Percentiles rank a stretch among this genome's conserved stretches.
phyloP scores from a whole-genome alignment of 2,113 vertebrate species.

The Aix galericulata region DNA sequence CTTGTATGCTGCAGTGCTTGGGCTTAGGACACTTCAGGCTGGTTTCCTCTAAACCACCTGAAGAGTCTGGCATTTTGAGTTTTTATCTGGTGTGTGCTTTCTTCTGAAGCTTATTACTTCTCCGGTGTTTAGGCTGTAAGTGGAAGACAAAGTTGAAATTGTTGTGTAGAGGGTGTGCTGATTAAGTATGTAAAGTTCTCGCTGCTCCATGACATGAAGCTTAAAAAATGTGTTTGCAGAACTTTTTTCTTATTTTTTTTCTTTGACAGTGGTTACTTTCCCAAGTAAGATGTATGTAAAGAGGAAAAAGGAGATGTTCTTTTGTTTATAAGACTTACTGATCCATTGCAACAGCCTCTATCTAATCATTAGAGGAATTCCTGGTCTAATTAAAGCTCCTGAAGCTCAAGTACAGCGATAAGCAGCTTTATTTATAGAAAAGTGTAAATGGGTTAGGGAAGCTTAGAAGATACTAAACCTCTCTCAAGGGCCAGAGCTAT shows the following conservation, averaged over 20 bases:
- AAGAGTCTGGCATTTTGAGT: neutral
- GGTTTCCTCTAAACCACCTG: neutral
- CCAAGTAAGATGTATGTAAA: neutral
- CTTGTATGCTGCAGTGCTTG: neutral
- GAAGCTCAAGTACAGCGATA: conserved; percentile 49
- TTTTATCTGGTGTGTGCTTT: fast-evolving
- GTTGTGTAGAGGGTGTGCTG: neutral
- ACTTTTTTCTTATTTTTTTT: neutral
- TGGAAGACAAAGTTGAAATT: neutral
- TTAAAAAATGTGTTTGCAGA: neutral
- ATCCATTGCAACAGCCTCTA: conserved; percentile 25
- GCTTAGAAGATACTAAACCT: neutral
- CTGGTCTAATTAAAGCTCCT: conserved; percentile 52
- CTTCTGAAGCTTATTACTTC: neutral
- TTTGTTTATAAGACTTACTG: neutral
- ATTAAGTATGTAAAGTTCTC: neutral
- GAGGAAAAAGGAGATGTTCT: neutral
- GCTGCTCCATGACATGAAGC: neutral
- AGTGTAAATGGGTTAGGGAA: conserved; percentile 33
- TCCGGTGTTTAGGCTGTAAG: neutral
- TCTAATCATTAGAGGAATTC: conserved; percentile 65
- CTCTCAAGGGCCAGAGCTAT: neutral
- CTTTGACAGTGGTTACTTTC: neutral
- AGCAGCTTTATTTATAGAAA: conserved; percentile 63
- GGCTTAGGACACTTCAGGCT: neutral